These are phyloP conservation scores for Morinoia aosen DNA, from an alignment of 2,888 invertebrate species.

Conservation along the genomic window DNA sequence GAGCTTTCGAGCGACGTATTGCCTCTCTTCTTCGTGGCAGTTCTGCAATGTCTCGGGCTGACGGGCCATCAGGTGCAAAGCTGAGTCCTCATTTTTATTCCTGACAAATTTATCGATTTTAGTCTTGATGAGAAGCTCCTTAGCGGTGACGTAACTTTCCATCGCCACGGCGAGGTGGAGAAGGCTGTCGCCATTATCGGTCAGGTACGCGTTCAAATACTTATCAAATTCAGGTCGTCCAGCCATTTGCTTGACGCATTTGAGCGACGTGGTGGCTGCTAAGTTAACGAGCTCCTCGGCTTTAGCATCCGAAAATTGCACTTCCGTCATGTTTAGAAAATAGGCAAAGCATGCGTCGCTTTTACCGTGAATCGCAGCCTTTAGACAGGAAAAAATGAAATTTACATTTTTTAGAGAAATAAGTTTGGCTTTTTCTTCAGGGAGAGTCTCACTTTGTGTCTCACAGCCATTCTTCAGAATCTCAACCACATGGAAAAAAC, in stretches of 20 bases:
- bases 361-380: not conserved
- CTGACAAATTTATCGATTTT: not conserved
- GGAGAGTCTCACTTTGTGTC: not conserved
- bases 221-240: not conserved
- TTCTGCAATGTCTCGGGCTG: not conserved
- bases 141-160: slow-evolving; percentile 7
- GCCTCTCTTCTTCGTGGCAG: slow-evolving; percentile 15
- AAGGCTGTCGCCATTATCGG: not conserved
- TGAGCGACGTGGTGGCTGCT: slow-evolving; percentile 2
- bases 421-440: not conserved
- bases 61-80: not conserved
- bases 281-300: not conserved
- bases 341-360: not conserved
- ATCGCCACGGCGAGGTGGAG: not conserved
- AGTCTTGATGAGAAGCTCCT: not conserved
- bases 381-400: not conserved
- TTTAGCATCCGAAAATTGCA: not conserved
- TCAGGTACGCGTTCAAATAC: not conserved
- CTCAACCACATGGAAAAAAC: slow-evolving; percentile 55
- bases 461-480: not conserved
- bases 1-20: not conserved
- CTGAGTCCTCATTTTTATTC: slow-evolving; percentile 5
- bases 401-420: not conserved
- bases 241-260: not conserved
- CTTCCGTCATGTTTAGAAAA: not conserved